Base-by-base conservation (phyloP, 2,888 invertebrate species). In the Uloborus plumipes region DNA sequence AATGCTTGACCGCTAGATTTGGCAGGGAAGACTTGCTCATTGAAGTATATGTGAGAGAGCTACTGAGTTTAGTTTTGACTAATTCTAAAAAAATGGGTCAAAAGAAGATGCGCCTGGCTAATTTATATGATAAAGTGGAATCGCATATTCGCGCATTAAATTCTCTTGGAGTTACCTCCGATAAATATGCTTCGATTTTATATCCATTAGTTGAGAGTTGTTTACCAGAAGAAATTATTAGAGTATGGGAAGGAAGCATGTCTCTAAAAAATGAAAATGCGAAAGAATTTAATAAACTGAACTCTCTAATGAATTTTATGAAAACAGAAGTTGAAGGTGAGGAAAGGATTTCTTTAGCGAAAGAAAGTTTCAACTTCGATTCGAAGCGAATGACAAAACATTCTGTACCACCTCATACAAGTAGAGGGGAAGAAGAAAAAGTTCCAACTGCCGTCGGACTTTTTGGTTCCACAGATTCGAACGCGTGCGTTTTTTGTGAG, bases 31-130 rank as follows among this genome's bases (percentile, higher is more conserved):
- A 87, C 18, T 51, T 87, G 14, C 70, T 87, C 18, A 83, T 87
- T 16, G 86, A 87, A 73, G 85, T 85, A 66, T 86, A 87, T 66
- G 85, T 86, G 7, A 73, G 87, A 26, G 87, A 88, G 71, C 65
- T 88, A 15, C 69, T 88, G 49, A 86, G 86, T 62, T 51, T 88
- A 49, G 86, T 88, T 14, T 9, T 69, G 13, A 69, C 16, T 0
- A 39, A 55, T 58, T n/a, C 16, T 6, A 26, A n/a, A n/a, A n/a
- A n/a, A n/a, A n/a, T 20, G 53, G 49, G 20, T 26, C n/a, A 55
- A 26, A 26, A 39, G 31, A 11, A 31, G 7, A 55, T 16, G 55
- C 16, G 4, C 20, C 55, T 16, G 6, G 49, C 39, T 13, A 31
- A 55, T 2, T 26, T 26, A 26, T 26, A 26, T 26, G 26, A 26